Evolutionary conservation across 2,797 vertebrate genomes (phyloP), one percentile per base, ranked within the genome.

Genomic region (Loriculus beryllinus): DNA sequence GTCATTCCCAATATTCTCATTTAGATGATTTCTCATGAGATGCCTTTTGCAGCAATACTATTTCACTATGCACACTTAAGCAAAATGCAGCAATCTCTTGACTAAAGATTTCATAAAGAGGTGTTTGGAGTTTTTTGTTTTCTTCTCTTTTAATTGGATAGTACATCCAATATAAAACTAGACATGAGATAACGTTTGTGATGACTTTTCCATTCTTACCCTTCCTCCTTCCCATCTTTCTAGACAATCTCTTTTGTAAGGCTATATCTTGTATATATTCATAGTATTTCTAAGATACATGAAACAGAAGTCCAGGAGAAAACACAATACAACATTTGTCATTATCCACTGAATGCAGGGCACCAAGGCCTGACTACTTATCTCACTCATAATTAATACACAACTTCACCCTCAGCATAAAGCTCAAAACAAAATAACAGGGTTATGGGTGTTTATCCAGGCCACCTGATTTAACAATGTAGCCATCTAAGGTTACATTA

Each of bases 51-150:
- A 74, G 31, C 39, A 62, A 37, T 28, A 14, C 12, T 51, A 17
- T 52, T 57, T 90, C 57, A 71, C 82, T 57, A 35, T 11, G 54
- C 29, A 88, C 40, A 78, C 26, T 42, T 35, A 90, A 72, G 26
- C 8, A 83, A 94, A 90, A 75, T 51, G 21, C 26, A 81, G 15
- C n/a, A 78, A 60, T 29, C 21, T 37, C 52, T 57, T 79, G 59
- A 67, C 51, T 63, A 43, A 85, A 79, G 29, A 19, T 39, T 68
- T 51, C 16, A 48, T 14, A 68, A 75, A 80, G 3, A 23, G 5
- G n/a, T 23, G 21, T 33, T 59, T 14, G 3, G 5, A 8, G 9
- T 0, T 1, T 12, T 18, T 33, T 25, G 22, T 28, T 43, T 35
- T 22, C 19, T 42, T 3, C 19, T 37, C 48, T 22, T 79, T 15